phyloP scores from a whole-genome alignment of 2,797 vertebrate species.

The Tamandua tetradactyla region DNA sequence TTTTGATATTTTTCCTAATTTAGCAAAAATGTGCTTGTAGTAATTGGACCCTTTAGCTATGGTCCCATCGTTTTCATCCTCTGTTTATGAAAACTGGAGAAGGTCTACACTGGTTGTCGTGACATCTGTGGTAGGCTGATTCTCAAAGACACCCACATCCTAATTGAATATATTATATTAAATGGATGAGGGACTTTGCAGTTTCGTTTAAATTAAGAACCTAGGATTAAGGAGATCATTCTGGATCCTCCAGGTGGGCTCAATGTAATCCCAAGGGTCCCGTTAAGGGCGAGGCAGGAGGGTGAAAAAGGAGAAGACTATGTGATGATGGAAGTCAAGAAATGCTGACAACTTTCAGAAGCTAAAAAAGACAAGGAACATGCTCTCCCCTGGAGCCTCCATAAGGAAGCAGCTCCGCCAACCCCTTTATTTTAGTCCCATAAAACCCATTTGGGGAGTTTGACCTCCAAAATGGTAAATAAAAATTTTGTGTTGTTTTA shows the following conservation, averaged over 20 bases:
- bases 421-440: neutral
- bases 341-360: neutral
- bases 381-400: neutral
- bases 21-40: neutral
- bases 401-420: neutral
- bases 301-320: neutral
- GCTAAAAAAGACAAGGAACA: neutral
- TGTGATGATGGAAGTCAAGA: neutral
- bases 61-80: neutral
- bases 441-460: neutral
- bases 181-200: neutral
- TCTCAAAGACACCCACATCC: neutral
- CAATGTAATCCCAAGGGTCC: neutral
- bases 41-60: neutral
- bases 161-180: neutral
- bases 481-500: neutral
- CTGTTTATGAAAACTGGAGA: neutral
- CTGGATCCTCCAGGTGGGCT: neutral
- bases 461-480: neutral
- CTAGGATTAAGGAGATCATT: neutral
- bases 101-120: too few relatives aligned
- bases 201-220: neutral
- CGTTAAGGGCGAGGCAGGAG: neutral
- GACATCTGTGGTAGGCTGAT: neutral
- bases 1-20: neutral